A percentile compares a stretch with the other conserved stretches of the same genome.
Evolutionary conservation across 2,113 vertebrate genomes (phyloP).

Genomic region (Eudyptes chrysolophus): DNA sequence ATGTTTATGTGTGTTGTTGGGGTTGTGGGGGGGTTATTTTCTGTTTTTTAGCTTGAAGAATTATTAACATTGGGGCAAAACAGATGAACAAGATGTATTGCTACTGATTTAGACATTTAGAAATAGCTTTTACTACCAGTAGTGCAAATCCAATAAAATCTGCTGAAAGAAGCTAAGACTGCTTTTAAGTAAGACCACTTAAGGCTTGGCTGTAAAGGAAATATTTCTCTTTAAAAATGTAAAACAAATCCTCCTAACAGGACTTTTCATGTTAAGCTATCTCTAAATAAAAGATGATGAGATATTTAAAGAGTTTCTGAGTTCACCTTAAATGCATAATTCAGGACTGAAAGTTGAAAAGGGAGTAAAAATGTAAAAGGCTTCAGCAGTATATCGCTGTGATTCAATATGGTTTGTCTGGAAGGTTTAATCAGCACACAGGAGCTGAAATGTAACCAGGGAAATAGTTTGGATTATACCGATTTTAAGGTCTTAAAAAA

Average conservation of each 20-base stretch:
- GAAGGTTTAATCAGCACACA: neutral
- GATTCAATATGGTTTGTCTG: neutral
- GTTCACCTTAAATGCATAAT: conserved; percentile 50
- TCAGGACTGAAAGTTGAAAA: conserved; percentile 41
- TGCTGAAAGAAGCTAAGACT: neutral
- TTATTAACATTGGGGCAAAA: neutral
- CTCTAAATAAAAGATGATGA: conserved; percentile 67
- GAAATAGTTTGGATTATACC: neutral
- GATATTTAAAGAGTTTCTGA: conserved; percentile 47
- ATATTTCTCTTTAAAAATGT: conserved; percentile 56
- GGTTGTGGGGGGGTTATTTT: neutral
- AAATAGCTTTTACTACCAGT: neutral
- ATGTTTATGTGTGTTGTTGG: neutral
- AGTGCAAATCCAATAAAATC: neutral
- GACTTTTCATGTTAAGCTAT: conserved; percentile 42
- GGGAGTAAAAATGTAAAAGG: conserved; percentile 14
- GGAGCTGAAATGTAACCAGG: neutral
- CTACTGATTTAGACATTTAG: neutral
- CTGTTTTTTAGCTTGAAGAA: neutral
- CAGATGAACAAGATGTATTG: neutral
- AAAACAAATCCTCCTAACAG: conserved; percentile 50
- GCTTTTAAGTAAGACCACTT: conserved; percentile 21
- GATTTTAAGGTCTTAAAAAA: conserved; percentile 24
- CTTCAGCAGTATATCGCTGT: neutral
- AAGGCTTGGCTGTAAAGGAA: conserved; percentile 24